Conservation (phyloP, 2,888 invertebrate genomes). For the Sarcophaga rosellei region DNA sequence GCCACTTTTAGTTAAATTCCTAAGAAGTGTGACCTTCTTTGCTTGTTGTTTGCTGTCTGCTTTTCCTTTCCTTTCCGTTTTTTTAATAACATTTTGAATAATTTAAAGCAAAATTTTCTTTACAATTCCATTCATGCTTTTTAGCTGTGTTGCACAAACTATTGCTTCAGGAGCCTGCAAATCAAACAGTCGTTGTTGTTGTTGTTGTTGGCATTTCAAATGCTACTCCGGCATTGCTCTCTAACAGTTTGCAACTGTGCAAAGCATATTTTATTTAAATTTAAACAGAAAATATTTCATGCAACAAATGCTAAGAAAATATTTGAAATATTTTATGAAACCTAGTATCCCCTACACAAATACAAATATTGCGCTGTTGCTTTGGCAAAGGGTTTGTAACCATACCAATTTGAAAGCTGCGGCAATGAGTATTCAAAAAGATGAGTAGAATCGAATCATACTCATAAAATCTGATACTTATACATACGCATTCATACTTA, state of each 20-base stretch:
- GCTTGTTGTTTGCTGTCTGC: conserved; percentile 5
- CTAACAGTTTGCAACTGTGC: neutral
- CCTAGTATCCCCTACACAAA: too few species aligned
- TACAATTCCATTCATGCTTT: neutral
- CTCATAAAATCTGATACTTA: too few species aligned
- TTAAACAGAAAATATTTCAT: neutral
- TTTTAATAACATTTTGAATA: conserved; percentile 2
- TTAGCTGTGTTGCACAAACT: neutral
- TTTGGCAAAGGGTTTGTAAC: too few species aligned
- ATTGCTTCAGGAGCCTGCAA: neutral
- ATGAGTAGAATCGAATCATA: too few species aligned
- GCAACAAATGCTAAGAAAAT: too few species aligned
- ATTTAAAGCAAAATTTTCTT: neutral
- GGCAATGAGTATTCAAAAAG: too few species aligned
- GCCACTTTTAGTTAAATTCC: conserved; percentile 63
- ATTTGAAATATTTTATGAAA: too few species aligned
- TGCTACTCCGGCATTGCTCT: neutral
- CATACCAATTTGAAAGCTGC: too few species aligned
- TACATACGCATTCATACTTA: too few species aligned
- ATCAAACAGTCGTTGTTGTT: neutral
- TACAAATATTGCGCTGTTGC: too few species aligned
- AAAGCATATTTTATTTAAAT: neutral
- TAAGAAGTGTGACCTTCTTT: conserved; percentile 40
- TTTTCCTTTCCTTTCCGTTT: neutral
- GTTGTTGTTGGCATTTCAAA: neutral